A percentile compares a stretch with the other conserved stretches of the same genome.
Evolutionary conservation across 2,888 invertebrate genomes (phyloP).

Genomic region (Altica lythri): DNA sequence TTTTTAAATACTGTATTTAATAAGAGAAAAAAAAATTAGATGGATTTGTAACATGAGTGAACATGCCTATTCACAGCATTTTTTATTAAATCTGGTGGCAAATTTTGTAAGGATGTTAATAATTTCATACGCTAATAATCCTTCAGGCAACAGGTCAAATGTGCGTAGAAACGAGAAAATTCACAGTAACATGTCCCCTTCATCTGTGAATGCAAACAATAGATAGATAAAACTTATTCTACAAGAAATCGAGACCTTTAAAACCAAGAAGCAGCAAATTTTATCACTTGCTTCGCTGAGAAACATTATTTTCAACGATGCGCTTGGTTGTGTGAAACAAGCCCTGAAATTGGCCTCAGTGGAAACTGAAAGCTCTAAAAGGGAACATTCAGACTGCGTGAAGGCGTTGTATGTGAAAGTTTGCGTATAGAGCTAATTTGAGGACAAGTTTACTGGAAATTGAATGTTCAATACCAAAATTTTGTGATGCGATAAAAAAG

Average conservation of each 20-base stretch:
- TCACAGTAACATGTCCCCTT: no score
- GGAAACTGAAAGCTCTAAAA: conserved; percentile 9
- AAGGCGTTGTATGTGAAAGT: not conserved
- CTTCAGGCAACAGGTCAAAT: no score
- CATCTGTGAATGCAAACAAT: not conserved
- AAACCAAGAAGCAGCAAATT: conserved; percentile 8
- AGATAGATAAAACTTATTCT: not conserved
- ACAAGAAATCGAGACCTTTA: not conserved
- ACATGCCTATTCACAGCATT: no score
- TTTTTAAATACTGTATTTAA: no score
- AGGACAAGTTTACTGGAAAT: not conserved
- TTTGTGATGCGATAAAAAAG: not conserved
- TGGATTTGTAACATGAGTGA: no score
- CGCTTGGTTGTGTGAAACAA: conserved; percentile 20
- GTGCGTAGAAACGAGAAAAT: no score
- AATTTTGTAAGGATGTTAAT: no score
- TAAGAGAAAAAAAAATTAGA: no score
- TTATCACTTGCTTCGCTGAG: conserved; percentile 9
- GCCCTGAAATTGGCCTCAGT: conserved; percentile 18
- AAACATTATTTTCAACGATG: conserved; percentile 9
- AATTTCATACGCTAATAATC: no score
- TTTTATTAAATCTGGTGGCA: no score
- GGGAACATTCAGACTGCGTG: conserved; percentile 10
- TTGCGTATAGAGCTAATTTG: not conserved
- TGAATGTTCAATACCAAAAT: not conserved